A percentile compares a stretch with the other conserved stretches of the same genome.
Evolutionary conservation across 1,140 invertebrate species (phyloP).

Genomic region (Paramacrobiotus metropolitanus): DNA sequence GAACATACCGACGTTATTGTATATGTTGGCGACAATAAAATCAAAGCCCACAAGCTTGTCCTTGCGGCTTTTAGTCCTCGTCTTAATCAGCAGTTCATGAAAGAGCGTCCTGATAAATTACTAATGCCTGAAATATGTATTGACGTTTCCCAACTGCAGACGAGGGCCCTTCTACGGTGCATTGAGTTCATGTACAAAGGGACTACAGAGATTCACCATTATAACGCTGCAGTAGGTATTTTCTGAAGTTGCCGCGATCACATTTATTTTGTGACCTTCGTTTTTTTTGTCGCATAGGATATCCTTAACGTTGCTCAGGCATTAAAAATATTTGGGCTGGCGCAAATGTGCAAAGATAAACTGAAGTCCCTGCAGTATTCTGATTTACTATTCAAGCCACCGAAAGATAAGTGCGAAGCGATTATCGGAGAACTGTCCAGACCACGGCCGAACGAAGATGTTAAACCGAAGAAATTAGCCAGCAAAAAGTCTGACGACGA

Average conservation of each 20-base stretch:
- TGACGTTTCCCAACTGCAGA: neutral
- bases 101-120: neutral
- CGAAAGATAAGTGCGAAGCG: neutral
- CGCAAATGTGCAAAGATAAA: neutral
- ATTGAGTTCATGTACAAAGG: conserved; percentile 5
- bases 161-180: neutral
- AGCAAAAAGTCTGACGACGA: neutral
- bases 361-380: conserved; percentile 3
- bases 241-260: neutral
- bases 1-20: neutral
- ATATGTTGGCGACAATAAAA: neutral
- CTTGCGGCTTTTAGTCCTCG: conserved; percentile 1
- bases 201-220: neutral
- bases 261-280: neutral
- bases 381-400: neutral
- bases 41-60: neutral
- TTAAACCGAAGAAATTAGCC: neutral
- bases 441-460: neutral
- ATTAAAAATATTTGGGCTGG: neutral
- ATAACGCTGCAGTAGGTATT: neutral
- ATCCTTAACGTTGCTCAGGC: neutral
- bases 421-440: neutral
- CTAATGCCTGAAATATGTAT: conserved; percentile 1
- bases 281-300: neutral
- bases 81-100: neutral